Evolutionary conservation across 2,797 vertebrate genomes (phyloP).

Genomic region (Enteromius afrohamiltoni): DNA sequence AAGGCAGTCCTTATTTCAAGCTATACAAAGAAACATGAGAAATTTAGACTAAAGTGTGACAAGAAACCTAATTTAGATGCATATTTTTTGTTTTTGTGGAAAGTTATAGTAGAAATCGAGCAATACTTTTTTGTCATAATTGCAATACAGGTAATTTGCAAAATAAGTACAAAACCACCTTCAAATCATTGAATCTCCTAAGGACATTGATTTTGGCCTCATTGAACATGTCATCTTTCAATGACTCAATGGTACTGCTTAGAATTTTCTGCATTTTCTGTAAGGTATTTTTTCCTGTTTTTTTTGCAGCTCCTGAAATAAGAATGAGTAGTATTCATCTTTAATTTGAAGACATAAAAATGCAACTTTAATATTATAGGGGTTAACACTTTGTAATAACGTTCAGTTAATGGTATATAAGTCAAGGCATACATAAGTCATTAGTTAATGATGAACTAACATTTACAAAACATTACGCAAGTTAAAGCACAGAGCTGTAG

Average conservation of each 20-base stretch:
- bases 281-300: background rate
- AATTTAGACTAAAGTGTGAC: background rate
- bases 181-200: background rate
- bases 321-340: background rate
- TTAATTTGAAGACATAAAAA: background rate
- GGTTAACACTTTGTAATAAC: too few species aligned
- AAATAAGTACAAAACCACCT: background rate
- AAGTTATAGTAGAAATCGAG: background rate
- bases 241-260: background rate
- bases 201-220: background rate
- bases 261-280: background rate
- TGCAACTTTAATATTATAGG: background rate
- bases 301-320: background rate
- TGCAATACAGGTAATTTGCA: too few species aligned
- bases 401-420: too few species aligned
- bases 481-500: too few species aligned
- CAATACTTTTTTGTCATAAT: background rate
- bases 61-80: too few species aligned
- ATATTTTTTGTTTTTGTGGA: background rate
- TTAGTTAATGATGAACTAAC: too few species aligned
- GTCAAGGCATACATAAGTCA: too few species aligned
- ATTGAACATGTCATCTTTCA: background rate
- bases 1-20: background rate
- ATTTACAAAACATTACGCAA: too few species aligned
- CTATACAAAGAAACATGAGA: background rate